Evolutionary conservation across 2,113 vertebrate genomes (phyloP), one percentile per base, ranked within the genome.

Genomic region (Gymnorhina tibicen): DNA sequence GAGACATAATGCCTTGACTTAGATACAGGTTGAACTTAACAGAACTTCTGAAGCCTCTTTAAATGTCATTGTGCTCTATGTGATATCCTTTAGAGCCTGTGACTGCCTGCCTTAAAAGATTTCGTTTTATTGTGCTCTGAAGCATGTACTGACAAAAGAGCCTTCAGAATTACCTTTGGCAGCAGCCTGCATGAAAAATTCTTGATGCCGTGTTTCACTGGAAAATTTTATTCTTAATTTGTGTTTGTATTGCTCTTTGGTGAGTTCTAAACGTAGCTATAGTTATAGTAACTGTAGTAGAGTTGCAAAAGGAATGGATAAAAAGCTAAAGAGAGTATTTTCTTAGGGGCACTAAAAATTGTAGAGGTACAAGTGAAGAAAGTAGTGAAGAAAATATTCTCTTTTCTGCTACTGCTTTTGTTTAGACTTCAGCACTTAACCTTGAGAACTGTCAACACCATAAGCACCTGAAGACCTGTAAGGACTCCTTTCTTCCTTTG

Each of bases 41-140:
- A 87, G 85, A 95, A 92, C 87, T 97, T 96, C 91, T 85, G 79
- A 95, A 93, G 58, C 79, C 83, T 95, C 82, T 95, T 95, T 90
- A 95, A 86, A 93, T 96, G 89, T 95, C 93, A 92, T 37, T 85
- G 53, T 79, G 32, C 74, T 95, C 46, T 77, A 55, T 64, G 66
- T 89, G 85, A 95, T 90, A 88, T 81, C 70, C 47, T 90, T 91
- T 78, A 91, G 80, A 77, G 77, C 23, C 93, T 95, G 76, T 94
- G 96, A 94, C 91, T 91, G 68, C 58, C 83, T 95, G 91, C 81
- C 96, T 91, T 93, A 92, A 95, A 95, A 7, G 10, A 96, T 96
- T 96, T 82, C 11, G 3, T 87, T 95, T 92, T 53, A 75, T 75
- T 91, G 89, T 58, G 35, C 91, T 97, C 58, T 92, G 87, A 93